Conservation (phyloP, 1,140 invertebrate genomes). For the Cotesia glomerata region DNA sequence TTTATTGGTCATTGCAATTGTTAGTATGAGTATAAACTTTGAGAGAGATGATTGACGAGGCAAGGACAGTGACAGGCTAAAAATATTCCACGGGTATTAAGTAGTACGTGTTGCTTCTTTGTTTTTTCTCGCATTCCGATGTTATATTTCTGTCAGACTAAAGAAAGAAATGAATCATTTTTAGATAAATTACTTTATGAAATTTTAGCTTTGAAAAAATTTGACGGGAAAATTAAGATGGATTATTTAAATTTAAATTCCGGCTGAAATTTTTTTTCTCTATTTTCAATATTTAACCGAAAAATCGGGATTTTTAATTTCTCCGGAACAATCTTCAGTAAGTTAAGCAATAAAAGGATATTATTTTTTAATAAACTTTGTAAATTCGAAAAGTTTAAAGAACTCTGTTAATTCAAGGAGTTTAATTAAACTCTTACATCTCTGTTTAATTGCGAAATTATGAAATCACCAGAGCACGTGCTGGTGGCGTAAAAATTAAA, state of each 20-base stretch:
- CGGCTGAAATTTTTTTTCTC: too few species aligned
- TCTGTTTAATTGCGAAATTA: background rate
- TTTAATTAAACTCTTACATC: conserved; percentile 22
- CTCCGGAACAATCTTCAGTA: background rate
- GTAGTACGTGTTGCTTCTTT: conserved; percentile 2
- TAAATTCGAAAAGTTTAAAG: background rate
- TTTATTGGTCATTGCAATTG: background rate
- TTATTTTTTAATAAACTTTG: background rate
- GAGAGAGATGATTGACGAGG: conserved; percentile 12
- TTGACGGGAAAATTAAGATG: too few species aligned
- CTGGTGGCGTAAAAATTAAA: background rate
- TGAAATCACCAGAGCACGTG: too few species aligned
- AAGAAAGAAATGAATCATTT: too few species aligned
- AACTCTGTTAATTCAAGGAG: conserved; percentile 6
- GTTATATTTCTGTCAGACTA: too few species aligned
- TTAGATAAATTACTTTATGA: too few species aligned
- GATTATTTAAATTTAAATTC: too few species aligned
- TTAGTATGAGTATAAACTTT: background rate
- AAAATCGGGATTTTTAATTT: too few species aligned
- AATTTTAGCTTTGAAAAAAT: too few species aligned
- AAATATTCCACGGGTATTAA: conserved; percentile 1
- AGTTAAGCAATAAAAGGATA: background rate
- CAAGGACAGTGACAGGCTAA: background rate
- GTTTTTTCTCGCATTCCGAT: too few species aligned
- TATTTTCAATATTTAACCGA: too few species aligned